Evolutionary conservation across 1,140 invertebrate species (phyloP), one percentile per base, ranked within the genome.

Genomic region (Eciton burchellii): DNA sequence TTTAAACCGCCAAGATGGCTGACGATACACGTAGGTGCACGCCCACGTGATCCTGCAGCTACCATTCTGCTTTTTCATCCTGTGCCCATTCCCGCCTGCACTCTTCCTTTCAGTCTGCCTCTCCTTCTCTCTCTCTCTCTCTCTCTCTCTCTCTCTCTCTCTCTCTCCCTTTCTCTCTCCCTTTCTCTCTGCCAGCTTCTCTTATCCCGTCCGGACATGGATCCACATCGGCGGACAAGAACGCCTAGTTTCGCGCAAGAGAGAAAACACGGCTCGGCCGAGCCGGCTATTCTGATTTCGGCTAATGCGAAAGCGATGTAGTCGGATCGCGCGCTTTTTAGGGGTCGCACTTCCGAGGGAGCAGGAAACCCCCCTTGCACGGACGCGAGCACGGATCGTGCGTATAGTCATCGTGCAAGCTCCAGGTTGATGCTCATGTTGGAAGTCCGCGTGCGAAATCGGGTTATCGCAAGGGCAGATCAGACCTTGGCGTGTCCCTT

Each of bases 31-130:
- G 77, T 87, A 63, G 82, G 82, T 70, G 85, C 52, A 89, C 84
- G 82, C 84, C 86, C 84, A 90, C 86, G 88, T 84, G 89, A 89
- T 90, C 87, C 87, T 63, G 79, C 84, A 82, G 76, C 89, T 81
- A 88, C 83, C 83, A 81, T 82, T 76, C 86, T 71, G 68, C 82
- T 87, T 89, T 86, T 85, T 86, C 70, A 85, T 77, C 52, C 72
- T 73, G 62, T 72, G 49, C 56, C 54, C 47, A 45, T 43, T 35
- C 24, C 77, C 68, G 35, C 12, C 26, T 41, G 49, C 62, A 26
- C 49, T 73, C 16, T 12, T 16, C 21, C 29, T 43, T 81, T 47
- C 21, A n/a, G 9, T 47, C 56, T 12, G 41, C 72, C 24, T 35
- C 52, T 71, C 21, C 14, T 41, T 70, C 63, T 43, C 35, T 29